A percentile compares a stretch with the other conserved stretches of the same genome.
Evolutionary conservation across 2,888 invertebrate species (phyloP).

Genomic region (Amphimallon solstitiale): DNA sequence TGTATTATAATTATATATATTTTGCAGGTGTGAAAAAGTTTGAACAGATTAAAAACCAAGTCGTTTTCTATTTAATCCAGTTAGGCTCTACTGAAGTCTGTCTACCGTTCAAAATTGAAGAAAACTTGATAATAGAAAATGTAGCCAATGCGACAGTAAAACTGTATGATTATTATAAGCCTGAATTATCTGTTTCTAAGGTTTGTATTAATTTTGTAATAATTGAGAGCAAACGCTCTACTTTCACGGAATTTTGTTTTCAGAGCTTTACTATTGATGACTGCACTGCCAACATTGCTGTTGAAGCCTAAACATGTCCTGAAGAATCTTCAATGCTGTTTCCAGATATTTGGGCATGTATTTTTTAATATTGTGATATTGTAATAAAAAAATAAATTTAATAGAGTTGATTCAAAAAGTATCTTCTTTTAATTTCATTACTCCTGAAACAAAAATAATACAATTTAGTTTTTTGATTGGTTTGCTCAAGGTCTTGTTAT

Average conservation of each 20-base stretch:
- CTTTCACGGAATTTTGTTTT: neutral
- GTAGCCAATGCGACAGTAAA: slow-evolving; percentile 67
- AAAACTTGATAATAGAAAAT: slow-evolving; percentile 63
- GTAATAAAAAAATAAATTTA: too few relatives aligned
- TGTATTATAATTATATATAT: too few relatives aligned
- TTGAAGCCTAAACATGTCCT: neutral
- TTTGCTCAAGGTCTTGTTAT: too few relatives aligned
- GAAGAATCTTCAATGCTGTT: too few relatives aligned
- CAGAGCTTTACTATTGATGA: neutral
- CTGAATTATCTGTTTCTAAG: slow-evolving; percentile 63
- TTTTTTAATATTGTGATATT: too few relatives aligned
- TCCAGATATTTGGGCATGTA: too few relatives aligned
- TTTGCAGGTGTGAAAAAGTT: too few relatives aligned
- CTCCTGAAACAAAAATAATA: too few relatives aligned
- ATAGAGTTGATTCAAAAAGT: too few relatives aligned
- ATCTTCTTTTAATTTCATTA: too few relatives aligned
- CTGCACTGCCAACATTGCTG: neutral
- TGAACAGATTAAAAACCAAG: slow-evolving; percentile 55
- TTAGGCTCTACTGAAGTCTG: slow-evolving; percentile 63
- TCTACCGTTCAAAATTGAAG: slow-evolving; percentile 63
- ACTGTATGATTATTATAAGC: slow-evolving; percentile 73
- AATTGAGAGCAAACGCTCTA: too few relatives aligned
- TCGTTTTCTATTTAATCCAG: slow-evolving; percentile 67
- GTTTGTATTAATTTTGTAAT: slow-evolving; percentile 54
- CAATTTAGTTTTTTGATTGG: too few relatives aligned